phyloP scores from a whole-genome alignment of 2,797 vertebrate genomes.

The Dromococcyx pavoninus region DNA sequence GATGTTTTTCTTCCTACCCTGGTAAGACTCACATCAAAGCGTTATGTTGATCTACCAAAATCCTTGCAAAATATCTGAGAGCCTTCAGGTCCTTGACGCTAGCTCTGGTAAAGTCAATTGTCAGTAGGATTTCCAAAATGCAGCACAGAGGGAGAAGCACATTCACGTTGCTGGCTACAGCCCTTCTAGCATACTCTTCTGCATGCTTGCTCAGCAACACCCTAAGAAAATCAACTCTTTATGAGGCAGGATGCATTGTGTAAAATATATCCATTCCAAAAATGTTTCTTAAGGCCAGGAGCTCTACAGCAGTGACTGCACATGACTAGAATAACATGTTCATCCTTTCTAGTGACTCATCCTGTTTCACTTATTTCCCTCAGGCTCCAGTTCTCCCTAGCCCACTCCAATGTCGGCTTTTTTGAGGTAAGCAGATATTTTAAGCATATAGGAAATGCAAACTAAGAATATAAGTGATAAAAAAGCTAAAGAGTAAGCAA shows the following conservation, averaged over 20 bases:
- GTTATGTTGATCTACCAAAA: not conserved
- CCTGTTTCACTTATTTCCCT: conserved; percentile 27
- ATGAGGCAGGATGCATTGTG: not conserved
- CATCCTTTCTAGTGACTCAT: not conserved
- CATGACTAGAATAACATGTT: not conserved
- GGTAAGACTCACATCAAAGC: not conserved
- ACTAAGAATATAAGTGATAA: not conserved
- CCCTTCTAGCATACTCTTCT: not conserved
- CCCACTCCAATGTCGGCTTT: conserved; percentile 59
- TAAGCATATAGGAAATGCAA: not conserved
- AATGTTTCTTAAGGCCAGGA: not conserved
- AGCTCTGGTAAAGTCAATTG: not conserved
- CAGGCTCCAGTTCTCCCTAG: conserved; percentile 71
- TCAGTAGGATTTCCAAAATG: not conserved
- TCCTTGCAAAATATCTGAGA: not conserved
- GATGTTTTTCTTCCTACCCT: not conserved
- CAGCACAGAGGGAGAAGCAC: not conserved
- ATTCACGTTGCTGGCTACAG: not conserved
- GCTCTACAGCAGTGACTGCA: not conserved
- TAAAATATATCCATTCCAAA: not conserved
- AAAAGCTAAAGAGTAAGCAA: not conserved
- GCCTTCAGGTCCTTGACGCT: not conserved
- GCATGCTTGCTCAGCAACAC: not conserved
- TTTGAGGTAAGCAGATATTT: conserved; percentile 62
- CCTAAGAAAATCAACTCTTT: not conserved